Evolutionary conservation across 2,888 invertebrate genomes (phyloP).

Genomic region (Epirrita christyi): DNA sequence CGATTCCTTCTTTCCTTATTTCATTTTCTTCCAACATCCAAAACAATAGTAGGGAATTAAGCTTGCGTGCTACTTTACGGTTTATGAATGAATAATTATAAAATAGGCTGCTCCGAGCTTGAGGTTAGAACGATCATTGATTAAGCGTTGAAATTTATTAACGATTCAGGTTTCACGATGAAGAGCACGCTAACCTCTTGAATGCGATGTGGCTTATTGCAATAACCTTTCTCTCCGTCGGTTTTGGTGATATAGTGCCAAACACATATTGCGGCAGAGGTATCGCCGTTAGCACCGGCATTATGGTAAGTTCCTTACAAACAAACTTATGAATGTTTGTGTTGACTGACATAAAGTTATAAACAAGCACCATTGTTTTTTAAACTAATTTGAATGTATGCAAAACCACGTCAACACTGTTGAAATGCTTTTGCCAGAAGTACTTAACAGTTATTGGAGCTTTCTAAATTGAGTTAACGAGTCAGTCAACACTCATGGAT

Average conservation of each 20-base stretch:
- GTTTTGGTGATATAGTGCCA: conserved; percentile 99
- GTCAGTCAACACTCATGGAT: conserved; percentile 79
- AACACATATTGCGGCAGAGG: conserved; percentile 99
- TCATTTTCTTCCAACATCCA: conserved; percentile 57
- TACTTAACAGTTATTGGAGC: conserved; percentile 11
- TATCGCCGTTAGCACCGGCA: conserved; percentile 99
- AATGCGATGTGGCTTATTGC: conserved; percentile 99
- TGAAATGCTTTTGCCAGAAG: conserved; percentile 48
- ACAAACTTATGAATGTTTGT: conserved; percentile 65
- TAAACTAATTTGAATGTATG: conserved; percentile 33
- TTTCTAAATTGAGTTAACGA: conserved; percentile 35
- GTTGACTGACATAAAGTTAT: conserved; percentile 71
- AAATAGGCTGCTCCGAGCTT: conserved; percentile 43
- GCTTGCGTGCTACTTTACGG: conserved; percentile 56
- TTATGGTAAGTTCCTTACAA: conserved; percentile 94
- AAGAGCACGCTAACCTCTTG: conserved; percentile 98
- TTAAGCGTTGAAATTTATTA: conserved; percentile 78
- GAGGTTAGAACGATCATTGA: conserved; percentile 52
- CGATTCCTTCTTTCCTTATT: conserved; percentile 47
- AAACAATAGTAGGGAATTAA: conserved; percentile 39
- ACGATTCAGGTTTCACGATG: conserved; percentile 96
- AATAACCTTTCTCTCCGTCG: conserved; percentile 99
- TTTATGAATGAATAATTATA: conserved; percentile 47
- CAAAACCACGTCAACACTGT: conserved; percentile 49
- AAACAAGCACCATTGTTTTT: conserved; percentile 25